Evolutionary conservation across 2,797 vertebrate species (phyloP).

Genomic region (Allobates femoralis): DNA sequence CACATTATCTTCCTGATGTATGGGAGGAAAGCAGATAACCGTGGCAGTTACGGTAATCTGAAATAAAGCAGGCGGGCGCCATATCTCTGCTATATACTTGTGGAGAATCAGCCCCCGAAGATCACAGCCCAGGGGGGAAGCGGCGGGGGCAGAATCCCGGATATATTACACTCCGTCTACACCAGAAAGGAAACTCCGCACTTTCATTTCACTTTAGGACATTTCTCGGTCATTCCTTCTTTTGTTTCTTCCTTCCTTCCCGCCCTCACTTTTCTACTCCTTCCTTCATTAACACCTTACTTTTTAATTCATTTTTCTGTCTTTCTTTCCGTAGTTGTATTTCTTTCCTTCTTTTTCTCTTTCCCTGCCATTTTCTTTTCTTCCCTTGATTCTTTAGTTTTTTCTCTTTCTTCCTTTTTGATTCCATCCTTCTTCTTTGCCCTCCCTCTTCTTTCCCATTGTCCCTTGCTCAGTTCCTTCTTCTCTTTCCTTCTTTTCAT

Average conservation of each 20-base stretch:
- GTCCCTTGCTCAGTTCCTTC: too few species aligned
- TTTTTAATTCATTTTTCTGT: neutral
- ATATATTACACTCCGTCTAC: neutral
- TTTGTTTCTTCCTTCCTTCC: neutral
- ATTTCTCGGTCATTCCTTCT: too few species aligned
- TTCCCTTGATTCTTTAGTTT: too few species aligned
- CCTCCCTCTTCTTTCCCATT: too few species aligned
- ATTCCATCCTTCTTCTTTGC: too few species aligned
- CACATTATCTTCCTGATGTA: conserved; percentile 1
- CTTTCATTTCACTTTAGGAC: neutral
- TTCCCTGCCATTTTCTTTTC: neutral
- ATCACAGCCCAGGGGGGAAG: neutral
- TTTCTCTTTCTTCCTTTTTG: too few species aligned
- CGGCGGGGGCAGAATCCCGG: neutral
- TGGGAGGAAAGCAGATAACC: neutral
- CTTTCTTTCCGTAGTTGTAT: neutral
- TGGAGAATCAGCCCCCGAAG: neutral
- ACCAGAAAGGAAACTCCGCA: neutral
- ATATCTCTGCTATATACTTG: neutral
- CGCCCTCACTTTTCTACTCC: too few species aligned
- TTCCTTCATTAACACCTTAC: neutral
- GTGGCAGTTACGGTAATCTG: neutral
- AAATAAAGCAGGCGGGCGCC: conserved; percentile 16
- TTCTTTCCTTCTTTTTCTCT: too few species aligned
- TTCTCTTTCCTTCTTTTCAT: too few species aligned